Evolutionary conservation across 2,797 vertebrate species (phyloP).

Genomic region (Pantherophis alleghaniensis): DNA sequence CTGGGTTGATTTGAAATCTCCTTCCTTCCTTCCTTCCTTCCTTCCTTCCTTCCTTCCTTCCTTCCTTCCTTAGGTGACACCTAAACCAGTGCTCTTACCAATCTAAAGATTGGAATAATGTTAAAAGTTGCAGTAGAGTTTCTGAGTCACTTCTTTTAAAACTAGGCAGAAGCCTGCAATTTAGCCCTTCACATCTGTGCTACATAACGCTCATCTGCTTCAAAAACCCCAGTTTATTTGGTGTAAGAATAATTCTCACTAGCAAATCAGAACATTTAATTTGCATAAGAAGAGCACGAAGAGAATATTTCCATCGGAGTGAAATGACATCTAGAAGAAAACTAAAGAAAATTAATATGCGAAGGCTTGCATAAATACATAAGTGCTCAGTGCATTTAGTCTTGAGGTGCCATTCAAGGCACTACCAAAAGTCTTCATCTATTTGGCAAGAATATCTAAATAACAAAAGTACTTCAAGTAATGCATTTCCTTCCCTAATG

Average conservation of each 20-base stretch:
- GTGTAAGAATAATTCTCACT: background rate
- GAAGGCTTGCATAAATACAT: background rate
- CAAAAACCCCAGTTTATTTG: background rate
- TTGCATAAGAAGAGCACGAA: background rate
- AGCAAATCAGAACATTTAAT: background rate
- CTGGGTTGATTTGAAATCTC: background rate
- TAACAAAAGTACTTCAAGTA: conserved; percentile 22
- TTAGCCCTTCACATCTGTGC: background rate
- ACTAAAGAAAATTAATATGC: background rate
- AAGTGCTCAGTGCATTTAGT: background rate
- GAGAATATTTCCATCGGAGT: background rate
- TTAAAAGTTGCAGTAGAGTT: background rate
- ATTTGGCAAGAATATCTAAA: background rate
- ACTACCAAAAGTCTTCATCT: background rate
- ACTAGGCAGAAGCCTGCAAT: background rate
- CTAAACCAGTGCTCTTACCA: background rate
- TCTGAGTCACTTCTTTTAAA: background rate
- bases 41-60: background rate
- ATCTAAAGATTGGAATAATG: background rate
- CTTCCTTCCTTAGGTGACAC: background rate
- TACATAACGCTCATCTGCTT: background rate
- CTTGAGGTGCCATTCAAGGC: background rate
- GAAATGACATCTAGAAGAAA: conserved; percentile 12
- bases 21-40: background rate
- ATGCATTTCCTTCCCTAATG: background rate